phyloP scores from a whole-genome alignment of 2,797 vertebrate species.

The Fringilla coelebs region DNA sequence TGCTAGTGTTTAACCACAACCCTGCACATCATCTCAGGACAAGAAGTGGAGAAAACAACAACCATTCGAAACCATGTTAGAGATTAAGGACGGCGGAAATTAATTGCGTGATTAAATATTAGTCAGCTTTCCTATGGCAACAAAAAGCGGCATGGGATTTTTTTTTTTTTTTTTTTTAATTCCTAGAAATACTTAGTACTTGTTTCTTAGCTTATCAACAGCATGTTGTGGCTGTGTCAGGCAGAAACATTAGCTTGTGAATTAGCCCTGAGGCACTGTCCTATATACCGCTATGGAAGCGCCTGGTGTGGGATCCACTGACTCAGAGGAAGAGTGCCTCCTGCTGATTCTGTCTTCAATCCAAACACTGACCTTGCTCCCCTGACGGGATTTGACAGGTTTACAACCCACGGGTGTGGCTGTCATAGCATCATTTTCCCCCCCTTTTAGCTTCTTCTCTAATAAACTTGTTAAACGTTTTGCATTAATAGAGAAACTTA shows the following conservation, averaged over 20 bases:
- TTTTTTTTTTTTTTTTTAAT: constrained; percentile 21
- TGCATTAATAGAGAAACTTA: constrained; percentile 54
- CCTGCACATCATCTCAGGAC: neutral
- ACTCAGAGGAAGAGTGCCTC: constrained; percentile 65
- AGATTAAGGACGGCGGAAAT: neutral
- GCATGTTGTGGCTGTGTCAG: constrained; percentile 58
- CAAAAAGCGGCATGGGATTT: neutral
- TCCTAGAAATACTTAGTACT: constrained; percentile 51
- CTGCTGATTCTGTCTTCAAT: constrained; percentile 58
- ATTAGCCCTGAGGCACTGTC: constrained; percentile 59
- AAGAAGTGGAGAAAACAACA: neutral
- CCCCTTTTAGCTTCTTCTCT: constrained; percentile 42
- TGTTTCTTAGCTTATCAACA: constrained; percentile 63
- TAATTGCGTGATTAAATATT: neutral
- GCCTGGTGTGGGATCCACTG: constrained; percentile 46
- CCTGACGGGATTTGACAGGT: constrained; percentile 47
- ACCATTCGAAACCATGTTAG: neutral
- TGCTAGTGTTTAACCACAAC: neutral
- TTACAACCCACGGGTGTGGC: constrained; percentile 66
- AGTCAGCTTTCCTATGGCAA: neutral
- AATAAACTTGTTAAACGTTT: constrained; percentile 60
- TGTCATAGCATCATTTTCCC: constrained; percentile 49
- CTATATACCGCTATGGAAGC: constrained; percentile 14
- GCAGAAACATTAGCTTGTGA: constrained; percentile 47
- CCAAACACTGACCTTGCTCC: constrained; percentile 35